Base-by-base conservation (phyloP, 2,113 vertebrate species). In the Saimiri boliviensis region DNA sequence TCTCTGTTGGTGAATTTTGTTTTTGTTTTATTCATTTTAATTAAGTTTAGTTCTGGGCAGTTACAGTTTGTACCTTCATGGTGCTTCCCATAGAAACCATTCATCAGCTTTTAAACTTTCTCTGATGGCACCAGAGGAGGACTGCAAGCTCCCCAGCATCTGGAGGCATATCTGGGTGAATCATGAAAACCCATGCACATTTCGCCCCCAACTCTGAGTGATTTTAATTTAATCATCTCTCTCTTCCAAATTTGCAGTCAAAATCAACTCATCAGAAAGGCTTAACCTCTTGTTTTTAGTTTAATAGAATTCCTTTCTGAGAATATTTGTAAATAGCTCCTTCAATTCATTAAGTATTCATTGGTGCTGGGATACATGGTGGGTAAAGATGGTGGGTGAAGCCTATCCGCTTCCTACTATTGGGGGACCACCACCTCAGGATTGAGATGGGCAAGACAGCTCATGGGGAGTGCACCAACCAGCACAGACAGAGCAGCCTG, bases 271-370 rank as follows among this genome's bases (percentile, higher is more conserved):
- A 23, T 19, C 58, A 66, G 30, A 70, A 94, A 93, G 45, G 45
- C 60, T 63, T 52, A 71, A 52, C 45, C 68, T 85, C 42, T 94
- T 80, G 35, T 71, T 87, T 92, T 63, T 90, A n/a, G 23, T 79
- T 45, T 74, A 77, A 84, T 92, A 71, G 63, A 96, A 70, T 93
- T 83, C 47, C 35, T 60, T 83, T 89, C 17, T 23, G 77, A 92
- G 73, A 81, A 70, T 21, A 70, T 82, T 83, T 77, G 27, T 66
- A 70, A 90, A 20, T 30, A 74, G 11, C 3, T 12, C 77, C 40
- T 86, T 94, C 30, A 66, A 5, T 42, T 94, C 5, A 20, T 92
- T 84, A 37, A 58, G 58, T 60, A 7, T 82, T n/a, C 47, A 12
- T 77, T 63, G 71, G 56, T 85, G 47, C 49, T 86, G 30, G 40